Percentiles rank a stretch among this genome's conserved stretches.
These are phyloP conservation scores for Lynx canadensis DNA, from an alignment of 2,113 vertebrate genomes.

Conservation along the genomic window DNA sequence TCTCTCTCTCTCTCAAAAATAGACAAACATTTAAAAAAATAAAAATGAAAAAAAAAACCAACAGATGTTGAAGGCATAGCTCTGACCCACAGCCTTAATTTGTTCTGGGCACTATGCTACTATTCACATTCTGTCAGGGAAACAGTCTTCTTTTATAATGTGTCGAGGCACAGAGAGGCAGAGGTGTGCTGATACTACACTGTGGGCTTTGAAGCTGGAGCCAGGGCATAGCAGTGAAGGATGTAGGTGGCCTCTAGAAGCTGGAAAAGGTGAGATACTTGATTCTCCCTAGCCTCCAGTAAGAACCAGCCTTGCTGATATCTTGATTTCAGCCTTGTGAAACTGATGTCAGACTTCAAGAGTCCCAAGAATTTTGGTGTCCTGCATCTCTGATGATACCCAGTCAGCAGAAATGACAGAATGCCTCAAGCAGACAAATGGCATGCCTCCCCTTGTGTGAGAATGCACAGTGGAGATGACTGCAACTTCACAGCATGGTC, in stretches of 20 bases:
- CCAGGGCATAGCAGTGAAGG: background rate
- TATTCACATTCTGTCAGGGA: background rate
- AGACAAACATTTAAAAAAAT: too few species aligned
- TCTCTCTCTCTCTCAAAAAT: too few species aligned
- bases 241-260: background rate
- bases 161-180: background rate
- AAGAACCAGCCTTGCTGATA: background rate
- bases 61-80: background rate
- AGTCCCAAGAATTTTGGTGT: slow-evolving; percentile 74
- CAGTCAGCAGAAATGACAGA: slow-evolving; percentile 85
- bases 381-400: slow-evolving; percentile 86
- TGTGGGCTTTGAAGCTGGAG: background rate
- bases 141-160: background rate
- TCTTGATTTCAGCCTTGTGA: background rate
- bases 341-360: background rate
- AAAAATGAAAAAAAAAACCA: background rate
- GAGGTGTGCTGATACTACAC: background rate
- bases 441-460: slow-evolving; percentile 88
- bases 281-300: background rate
- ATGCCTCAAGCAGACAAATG: slow-evolving; percentile 90
- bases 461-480: slow-evolving; percentile 90
- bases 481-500: slow-evolving; percentile 96
- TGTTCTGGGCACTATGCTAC: background rate
- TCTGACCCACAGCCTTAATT: background rate
- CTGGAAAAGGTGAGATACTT: background rate